These are phyloP conservation scores for Onchidella celtica DNA, from an alignment of 2,888 invertebrate species.

Conservation along the genomic window DNA sequence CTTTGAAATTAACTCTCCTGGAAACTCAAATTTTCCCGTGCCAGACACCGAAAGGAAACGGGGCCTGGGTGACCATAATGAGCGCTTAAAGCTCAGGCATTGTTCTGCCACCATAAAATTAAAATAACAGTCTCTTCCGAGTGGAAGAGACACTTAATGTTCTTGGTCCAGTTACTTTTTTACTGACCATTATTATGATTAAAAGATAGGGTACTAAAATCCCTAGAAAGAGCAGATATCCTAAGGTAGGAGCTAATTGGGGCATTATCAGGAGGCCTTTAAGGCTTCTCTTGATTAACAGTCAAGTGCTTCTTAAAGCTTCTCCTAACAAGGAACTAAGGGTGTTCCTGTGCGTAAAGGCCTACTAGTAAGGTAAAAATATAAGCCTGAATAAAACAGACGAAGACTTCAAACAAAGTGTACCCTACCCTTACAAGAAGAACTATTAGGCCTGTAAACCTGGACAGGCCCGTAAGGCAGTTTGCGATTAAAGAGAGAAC, in stretches of 20 bases:
- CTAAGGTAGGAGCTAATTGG: neutral
- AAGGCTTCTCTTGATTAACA: neutral
- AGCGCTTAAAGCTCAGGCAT: conserved; percentile 13
- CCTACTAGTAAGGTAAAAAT: conserved; percentile 61
- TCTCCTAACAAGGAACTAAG: no score
- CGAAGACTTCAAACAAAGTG: conserved; percentile 61
- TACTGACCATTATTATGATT: neutral
- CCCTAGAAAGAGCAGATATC: neutral
- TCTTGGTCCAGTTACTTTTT: no score
- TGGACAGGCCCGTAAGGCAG: conserved; percentile 25
- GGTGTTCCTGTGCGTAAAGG: conserved; percentile 60
- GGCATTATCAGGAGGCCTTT: neutral
- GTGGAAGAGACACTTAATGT: no score
- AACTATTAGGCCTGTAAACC: neutral
- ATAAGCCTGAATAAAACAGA: conserved; percentile 62
- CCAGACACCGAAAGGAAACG: neutral
- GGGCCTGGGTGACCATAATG: neutral
- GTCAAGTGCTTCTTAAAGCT: neutral
- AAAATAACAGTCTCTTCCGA: no score
- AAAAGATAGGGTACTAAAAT: no score
- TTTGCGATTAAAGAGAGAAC: conserved; percentile 84
- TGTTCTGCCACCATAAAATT: neutral
- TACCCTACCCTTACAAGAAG: conserved; percentile 51
- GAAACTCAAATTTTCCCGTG: conserved; percentile 6
- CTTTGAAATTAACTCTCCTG: neutral